Percentiles rank a stretch among this genome's conserved stretches.
Evolutionary conservation across 2,797 vertebrate species (phyloP).

Genomic region (Rhinophrynus dorsalis): DNA sequence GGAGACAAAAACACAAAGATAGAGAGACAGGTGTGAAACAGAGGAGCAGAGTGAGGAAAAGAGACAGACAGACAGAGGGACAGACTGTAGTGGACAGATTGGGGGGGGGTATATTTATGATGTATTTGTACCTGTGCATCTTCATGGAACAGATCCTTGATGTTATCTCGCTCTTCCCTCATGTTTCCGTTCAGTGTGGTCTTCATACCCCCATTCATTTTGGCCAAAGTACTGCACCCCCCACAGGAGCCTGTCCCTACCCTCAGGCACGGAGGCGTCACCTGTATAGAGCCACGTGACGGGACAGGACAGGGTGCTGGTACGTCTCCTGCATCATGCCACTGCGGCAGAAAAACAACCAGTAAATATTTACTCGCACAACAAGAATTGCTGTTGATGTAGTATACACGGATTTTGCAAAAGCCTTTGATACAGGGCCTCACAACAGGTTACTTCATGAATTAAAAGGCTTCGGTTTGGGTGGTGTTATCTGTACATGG

Average conservation of each 20-base stretch:
- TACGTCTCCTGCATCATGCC: neutral
- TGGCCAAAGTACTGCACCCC: too few species aligned
- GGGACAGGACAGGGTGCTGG: neutral
- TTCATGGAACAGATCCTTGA: conserved; percentile 92
- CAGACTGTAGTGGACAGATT: neutral
- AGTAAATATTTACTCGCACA: too few species aligned
- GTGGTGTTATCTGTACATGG: too few species aligned
- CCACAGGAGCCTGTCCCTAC: too few species aligned
- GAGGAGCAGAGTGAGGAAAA: neutral
- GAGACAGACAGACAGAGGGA: neutral
- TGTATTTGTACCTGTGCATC: conserved; percentile 81
- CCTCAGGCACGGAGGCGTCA: too few species aligned
- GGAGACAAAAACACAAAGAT: neutral
- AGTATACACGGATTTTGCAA: too few species aligned
- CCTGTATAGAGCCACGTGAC: neutral
- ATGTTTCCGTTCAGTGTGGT: conserved; percentile 15
- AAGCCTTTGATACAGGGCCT: too few species aligned
- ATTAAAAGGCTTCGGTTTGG: too few species aligned
- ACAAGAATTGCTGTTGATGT: too few species aligned
- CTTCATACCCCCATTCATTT: neutral
- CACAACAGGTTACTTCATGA: too few species aligned
- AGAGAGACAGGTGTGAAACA: neutral
- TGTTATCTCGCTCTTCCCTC: conserved; percentile 53
- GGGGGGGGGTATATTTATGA: neutral
- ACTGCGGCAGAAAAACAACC: neutral